A percentile compares a stretch with the other conserved stretches of the same genome.
These are phyloP conservation scores for Cassiopea andromeda DNA, from an alignment of 30 jellyfish, hydroid and myxozoan species.

Conservation along the genomic window DNA sequence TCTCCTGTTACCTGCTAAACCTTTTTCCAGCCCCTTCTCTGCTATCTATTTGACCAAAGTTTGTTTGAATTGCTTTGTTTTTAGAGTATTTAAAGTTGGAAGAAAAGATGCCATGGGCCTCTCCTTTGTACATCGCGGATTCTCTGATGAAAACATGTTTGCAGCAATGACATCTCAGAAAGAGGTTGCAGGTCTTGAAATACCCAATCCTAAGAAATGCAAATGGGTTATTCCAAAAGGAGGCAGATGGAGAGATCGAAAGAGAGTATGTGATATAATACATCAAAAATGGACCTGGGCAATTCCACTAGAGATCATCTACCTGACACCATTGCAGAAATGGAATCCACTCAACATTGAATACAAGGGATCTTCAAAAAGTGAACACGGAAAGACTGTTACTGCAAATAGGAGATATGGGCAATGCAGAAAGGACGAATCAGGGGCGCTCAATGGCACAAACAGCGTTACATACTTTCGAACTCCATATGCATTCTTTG, in stretches of 20 bases:
- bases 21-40: too few species aligned
- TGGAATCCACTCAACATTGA: constrained; percentile 88
- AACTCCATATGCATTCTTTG: constrained; percentile 85
- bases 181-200: constrained; percentile 81
- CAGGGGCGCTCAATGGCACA: constrained; percentile 78
- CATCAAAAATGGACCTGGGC: constrained; percentile 95
- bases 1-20: too few species aligned
- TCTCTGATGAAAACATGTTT: constrained; percentile 77
- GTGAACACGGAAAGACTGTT: constrained; percentile 56
- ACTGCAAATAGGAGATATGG: constrained; percentile 69
- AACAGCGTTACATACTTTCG: constrained; percentile 74
- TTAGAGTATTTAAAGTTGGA: constrained; percentile 60
- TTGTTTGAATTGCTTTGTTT: background rate
- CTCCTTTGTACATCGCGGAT: constrained; percentile 69
- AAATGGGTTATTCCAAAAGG: constrained; percentile 30
- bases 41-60: too few species aligned
- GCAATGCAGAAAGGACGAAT: constrained; percentile 47
- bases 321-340: constrained; percentile 85
- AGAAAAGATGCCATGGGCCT: constrained; percentile 95
- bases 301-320: constrained; percentile 91
- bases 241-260: constrained; percentile 39
- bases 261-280: constrained; percentile 58
- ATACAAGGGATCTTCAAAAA: constrained; percentile 78
- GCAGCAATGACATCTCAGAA: constrained; percentile 92
- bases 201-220: constrained; percentile 71